Conservation (phyloP, 2,888 invertebrate species). For the Carterocephalus palaemon region DNA sequence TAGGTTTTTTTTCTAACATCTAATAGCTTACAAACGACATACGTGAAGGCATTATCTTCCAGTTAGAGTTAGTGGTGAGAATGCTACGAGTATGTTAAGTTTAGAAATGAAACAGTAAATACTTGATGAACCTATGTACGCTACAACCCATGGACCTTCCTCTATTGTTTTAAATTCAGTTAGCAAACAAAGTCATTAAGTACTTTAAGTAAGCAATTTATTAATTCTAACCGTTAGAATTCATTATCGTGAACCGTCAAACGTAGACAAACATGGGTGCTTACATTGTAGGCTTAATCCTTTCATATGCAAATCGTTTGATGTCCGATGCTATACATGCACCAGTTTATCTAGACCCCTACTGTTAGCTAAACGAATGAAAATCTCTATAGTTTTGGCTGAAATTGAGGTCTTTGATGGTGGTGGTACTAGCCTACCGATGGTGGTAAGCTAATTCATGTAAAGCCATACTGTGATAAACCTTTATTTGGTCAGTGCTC, state of each 20-base stretch:
- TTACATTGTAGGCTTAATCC: constrained; percentile 26
- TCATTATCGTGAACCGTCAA: constrained; percentile 12
- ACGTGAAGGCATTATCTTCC: no score
- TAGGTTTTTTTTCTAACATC: no score
- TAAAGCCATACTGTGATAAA: constrained; percentile 14
- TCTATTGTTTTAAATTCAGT: no score
- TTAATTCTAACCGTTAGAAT: constrained; percentile 3
- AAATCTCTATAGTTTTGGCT: background rate
- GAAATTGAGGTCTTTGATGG: background rate
- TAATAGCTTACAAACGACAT: no score
- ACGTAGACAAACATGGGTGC: constrained; percentile 12
- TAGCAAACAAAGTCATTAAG: no score
- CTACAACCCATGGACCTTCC: no score
- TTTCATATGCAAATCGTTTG: constrained; percentile 33
- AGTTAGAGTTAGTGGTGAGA: no score
- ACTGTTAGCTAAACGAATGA: constrained; percentile 1
- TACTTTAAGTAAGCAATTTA: no score
- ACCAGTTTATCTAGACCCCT: constrained; percentile 11
- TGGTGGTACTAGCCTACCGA: background rate
- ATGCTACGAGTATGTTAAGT: no score
- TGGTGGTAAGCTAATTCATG: constrained; percentile 8
- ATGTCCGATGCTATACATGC: constrained; percentile 23
- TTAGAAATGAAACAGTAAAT: no score
- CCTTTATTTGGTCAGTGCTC: constrained; percentile 8
- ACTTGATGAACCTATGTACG: no score